A percentile compares a stretch with the other conserved stretches of the same genome.
Evolutionary conservation across 2,797 vertebrate species (phyloP).

Genomic region (Darevskia nairensis): DNA sequence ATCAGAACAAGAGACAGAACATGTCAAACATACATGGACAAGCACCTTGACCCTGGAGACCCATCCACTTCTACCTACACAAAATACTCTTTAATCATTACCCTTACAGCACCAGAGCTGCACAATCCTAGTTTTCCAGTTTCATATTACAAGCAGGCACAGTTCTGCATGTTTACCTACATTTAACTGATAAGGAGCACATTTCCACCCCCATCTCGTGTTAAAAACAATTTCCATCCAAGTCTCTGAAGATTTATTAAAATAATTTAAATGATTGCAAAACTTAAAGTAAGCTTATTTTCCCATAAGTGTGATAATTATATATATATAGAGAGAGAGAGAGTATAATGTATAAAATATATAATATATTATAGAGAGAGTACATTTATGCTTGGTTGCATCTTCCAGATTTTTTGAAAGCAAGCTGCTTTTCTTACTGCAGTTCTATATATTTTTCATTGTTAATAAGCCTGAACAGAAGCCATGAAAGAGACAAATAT

Average conservation of each 20-base stretch:
- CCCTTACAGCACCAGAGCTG: not conserved
- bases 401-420: not conserved
- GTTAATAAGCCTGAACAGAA: not conserved
- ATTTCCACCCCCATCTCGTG: not conserved
- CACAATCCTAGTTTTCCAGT: not conserved
- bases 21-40: fast-evolving
- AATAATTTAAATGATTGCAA: not conserved
- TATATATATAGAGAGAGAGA: no score
- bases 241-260: not conserved
- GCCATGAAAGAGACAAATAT: not conserved
- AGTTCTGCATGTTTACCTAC: not conserved
- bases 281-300: not conserved
- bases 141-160: not conserved
- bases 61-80: not conserved
- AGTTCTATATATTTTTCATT: not conserved
- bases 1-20: not conserved
- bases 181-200: slow-evolving; percentile 1
- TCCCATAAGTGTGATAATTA: not conserved
- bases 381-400: not conserved
- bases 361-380: no score
- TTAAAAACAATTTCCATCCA: not conserved
- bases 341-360: no score
- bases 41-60: not conserved
- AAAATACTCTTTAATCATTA: fast-evolving
- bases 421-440: not conserved